Evolutionary conservation across 2,113 vertebrate species (phyloP).

Genomic region (Taxidea taxus): DNA sequence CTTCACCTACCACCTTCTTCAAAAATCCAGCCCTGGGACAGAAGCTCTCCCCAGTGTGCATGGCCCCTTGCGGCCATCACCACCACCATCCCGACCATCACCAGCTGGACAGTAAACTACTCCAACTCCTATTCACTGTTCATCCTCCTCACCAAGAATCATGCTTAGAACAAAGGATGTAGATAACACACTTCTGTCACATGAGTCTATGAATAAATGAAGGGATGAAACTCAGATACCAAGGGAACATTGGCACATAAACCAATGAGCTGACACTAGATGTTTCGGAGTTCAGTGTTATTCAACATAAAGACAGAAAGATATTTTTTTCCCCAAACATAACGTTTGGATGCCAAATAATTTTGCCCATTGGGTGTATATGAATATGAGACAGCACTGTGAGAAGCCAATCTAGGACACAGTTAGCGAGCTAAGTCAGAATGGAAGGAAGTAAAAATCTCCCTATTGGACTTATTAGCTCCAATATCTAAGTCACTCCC

Average conservation of each 20-base stretch:
- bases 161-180: neutral
- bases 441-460: constrained; percentile 5
- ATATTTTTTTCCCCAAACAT: neutral
- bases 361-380: neutral
- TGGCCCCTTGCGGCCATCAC: no score
- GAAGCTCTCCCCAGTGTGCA: rapidly evolving
- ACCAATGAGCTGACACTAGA: neutral
- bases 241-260: neutral
- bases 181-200: no score
- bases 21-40: no score
- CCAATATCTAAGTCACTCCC: constrained; percentile 22
- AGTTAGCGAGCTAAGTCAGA: neutral
- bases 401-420: neutral
- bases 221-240: neutral
- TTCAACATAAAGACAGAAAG: neutral
- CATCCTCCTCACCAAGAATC: neutral
- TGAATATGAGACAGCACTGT: neutral
- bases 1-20: no score
- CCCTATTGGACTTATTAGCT: constrained; percentile 21
- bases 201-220: neutral
- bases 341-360: neutral
- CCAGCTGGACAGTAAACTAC: neutral
- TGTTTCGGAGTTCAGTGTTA: neutral
- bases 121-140: neutral
- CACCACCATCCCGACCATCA: no score